Conservation (phyloP, 2,113 vertebrate genomes). For the Oenanthe oenanthe region DNA sequence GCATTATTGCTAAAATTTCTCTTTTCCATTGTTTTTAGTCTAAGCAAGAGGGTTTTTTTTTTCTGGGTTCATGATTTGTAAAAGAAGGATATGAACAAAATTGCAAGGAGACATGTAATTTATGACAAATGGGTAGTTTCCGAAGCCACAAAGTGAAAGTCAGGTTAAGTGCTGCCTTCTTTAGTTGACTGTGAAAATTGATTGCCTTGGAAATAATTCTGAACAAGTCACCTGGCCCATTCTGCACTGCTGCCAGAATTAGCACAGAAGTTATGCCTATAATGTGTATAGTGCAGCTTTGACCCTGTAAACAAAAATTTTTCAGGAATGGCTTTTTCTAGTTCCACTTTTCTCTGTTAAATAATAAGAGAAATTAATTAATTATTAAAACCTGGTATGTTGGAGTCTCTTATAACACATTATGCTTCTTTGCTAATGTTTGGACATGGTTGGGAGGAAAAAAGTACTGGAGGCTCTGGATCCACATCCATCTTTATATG, state of each 20-base stretch:
- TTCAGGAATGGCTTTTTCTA: background rate
- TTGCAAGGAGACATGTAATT: background rate
- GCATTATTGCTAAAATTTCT: background rate
- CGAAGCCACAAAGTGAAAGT: background rate
- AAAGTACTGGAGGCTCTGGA: background rate
- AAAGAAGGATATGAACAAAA: background rate
- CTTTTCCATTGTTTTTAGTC: background rate
- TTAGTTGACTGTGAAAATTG: background rate
- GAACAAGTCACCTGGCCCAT: background rate
- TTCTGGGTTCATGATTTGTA: background rate
- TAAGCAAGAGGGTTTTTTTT: background rate
- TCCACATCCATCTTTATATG: accelerated
- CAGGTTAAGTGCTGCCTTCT: background rate
- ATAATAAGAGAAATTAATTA: background rate
- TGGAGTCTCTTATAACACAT: background rate
- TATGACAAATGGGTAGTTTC: background rate
- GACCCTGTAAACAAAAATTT: background rate
- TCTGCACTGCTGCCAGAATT: background rate
- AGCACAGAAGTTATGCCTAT: background rate
- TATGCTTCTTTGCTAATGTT: background rate
- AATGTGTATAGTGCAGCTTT: background rate
- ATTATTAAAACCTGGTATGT: background rate
- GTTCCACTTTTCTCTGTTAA: background rate
- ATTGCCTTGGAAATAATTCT: background rate
- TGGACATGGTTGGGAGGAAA: background rate